Conservation (phyloP, 2,797 vertebrate species). For the Sebastes nivosus region DNA sequence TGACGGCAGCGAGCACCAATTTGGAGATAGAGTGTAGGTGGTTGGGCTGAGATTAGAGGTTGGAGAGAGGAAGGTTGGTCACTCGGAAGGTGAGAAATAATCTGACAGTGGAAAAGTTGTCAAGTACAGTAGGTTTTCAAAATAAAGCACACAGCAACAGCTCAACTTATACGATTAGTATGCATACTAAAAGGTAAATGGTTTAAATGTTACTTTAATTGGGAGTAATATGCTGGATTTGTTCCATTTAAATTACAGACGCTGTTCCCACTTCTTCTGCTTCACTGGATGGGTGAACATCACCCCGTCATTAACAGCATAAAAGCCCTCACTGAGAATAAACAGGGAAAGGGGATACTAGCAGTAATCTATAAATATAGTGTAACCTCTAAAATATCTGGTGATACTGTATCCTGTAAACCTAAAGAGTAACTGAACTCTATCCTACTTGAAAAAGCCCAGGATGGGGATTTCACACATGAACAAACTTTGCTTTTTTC, state of each 20-base stretch:
- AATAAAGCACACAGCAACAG: background rate
- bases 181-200: background rate
- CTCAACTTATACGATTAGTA: background rate
- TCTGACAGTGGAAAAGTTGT: background rate
- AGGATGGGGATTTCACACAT: conserved; percentile 63
- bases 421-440: conserved; percentile 20
- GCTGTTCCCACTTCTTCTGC: background rate
- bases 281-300: conserved; percentile 8
- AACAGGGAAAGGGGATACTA: background rate
- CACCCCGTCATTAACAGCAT: background rate
- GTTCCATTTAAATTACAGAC: conserved; percentile 8
- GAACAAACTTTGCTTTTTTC: conserved; percentile 54
- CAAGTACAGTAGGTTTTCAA: background rate
- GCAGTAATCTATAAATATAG: background rate
- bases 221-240: background rate
- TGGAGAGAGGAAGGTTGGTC: background rate
- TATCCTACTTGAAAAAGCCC: background rate
- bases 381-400: background rate
- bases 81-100: background rate
- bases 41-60: background rate
- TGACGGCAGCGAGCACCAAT: background rate
- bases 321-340: background rate
- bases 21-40: background rate
- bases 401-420: background rate
- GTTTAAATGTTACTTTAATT: conserved; percentile 15